phyloP scores from a whole-genome alignment of 2,888 invertebrate genomes.

The Vesta saturnalis region DNA sequence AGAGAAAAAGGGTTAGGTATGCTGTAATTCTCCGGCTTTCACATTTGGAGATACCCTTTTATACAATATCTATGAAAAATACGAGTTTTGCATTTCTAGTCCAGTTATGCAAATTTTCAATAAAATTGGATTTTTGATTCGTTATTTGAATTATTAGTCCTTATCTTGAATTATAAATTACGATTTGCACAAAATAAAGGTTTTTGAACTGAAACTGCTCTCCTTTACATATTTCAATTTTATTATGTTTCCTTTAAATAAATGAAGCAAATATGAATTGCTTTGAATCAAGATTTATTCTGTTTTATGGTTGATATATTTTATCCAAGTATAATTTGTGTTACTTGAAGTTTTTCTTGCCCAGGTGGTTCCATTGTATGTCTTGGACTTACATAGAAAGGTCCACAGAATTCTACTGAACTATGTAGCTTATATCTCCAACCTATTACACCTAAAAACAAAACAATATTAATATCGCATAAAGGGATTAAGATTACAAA shows the following conservation, averaged over 20 bases:
- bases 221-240: constrained; percentile 9
- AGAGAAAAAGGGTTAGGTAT: constrained; percentile 8
- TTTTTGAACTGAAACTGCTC: not conserved
- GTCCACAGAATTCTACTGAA: constrained; percentile 61
- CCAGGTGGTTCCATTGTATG: constrained; percentile 55
- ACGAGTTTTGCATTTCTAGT: not conserved
- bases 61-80: not conserved
- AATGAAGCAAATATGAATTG: not conserved
- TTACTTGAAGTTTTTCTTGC: constrained; percentile 26
- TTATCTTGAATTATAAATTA: constrained; percentile 16
- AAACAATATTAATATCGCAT: too few species aligned
- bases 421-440: constrained; percentile 60
- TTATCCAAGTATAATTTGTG: constrained; percentile 50
- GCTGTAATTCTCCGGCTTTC: constrained; percentile 17
- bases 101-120: constrained; percentile 14
- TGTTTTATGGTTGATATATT: not conserved
- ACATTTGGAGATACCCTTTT: constrained; percentile 2
- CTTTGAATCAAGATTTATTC: not conserved
- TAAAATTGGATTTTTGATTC: constrained; percentile 14
- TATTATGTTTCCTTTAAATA: not conserved
- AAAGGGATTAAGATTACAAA: too few species aligned
- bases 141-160: constrained; percentile 20
- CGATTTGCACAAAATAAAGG: constrained; percentile 12
- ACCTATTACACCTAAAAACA: constrained; percentile 60
- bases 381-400: constrained; percentile 61